Conservation (phyloP, 2,113 vertebrate genomes). For the Trichomycterus rosablanca region DNA sequence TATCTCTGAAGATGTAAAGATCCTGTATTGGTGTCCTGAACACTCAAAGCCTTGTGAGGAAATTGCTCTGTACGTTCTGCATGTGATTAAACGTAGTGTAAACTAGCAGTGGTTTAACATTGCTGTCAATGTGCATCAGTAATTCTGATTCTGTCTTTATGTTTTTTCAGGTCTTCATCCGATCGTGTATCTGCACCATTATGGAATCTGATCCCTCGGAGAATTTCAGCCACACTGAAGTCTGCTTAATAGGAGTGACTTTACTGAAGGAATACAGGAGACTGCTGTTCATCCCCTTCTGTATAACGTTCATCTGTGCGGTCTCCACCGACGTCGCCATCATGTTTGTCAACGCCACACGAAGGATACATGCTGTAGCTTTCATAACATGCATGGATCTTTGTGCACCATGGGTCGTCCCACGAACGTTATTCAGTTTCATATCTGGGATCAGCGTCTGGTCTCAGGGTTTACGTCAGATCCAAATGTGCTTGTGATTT, state of each 20-base stretch:
- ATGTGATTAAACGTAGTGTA: too few species aligned
- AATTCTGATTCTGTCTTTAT: too few species aligned
- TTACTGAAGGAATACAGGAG: slow-evolving; percentile 6
- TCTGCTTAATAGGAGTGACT: slow-evolving; percentile 21
- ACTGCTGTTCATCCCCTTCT: slow-evolving; percentile 30
- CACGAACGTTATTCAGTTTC: slow-evolving; percentile 32
- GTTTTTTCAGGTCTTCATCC: too few species aligned
- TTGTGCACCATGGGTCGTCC: slow-evolving; percentile 11
- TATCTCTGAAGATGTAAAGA: too few species aligned
- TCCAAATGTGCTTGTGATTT: slow-evolving; percentile 33
- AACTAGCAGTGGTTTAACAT: too few species aligned
- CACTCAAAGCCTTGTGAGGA: too few species aligned
- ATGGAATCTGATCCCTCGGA: slow-evolving; percentile 26
- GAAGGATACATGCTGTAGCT: slow-evolving; percentile 43
- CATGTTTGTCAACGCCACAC: slow-evolving; percentile 12
- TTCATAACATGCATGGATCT: slow-evolving; percentile 44
- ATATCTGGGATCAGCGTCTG: slow-evolving; percentile 23
- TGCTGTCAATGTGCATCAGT: too few species aligned
- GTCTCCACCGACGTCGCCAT: slow-evolving; percentile 3
- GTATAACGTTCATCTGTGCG: slow-evolving; percentile 6
- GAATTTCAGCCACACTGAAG: slow-evolving; percentile 22
- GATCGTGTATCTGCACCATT: too few species aligned
- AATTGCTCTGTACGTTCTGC: too few species aligned
- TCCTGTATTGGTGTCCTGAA: too few species aligned
- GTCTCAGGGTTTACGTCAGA: slow-evolving; percentile 14